Evolutionary conservation across 2,113 vertebrate species (phyloP), one percentile per base, ranked within the genome.

Genomic region (Eira barbara): DNA sequence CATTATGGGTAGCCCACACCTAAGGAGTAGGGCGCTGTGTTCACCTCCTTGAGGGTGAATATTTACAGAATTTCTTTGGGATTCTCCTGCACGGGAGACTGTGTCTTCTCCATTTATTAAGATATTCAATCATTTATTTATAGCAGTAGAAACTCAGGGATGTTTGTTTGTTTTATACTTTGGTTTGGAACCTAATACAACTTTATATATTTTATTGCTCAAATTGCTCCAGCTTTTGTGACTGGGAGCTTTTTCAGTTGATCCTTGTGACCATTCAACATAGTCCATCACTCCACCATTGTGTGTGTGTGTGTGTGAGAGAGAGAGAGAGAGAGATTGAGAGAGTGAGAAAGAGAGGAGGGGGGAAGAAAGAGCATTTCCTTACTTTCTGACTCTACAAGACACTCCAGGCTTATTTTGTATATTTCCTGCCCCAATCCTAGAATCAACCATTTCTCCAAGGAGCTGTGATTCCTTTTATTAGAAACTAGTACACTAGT

Each of bases 131-230:
- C 47, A 82, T 49, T 81, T 73, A 78, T 82, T 94, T 89, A 76
- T 76, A 36, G 55, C 25, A 47, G 27, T 79, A 59, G 2, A 57
- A 29, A 39, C 45, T 93, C 15, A 7, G 17, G 49, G 39, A 83
- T 92, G 90, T 91, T 84, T 91, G 90, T 91, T 84, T 91, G 91
- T 76, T 96, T 93, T 82, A 79, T 89, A 76, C 18, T 97, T 93
- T 57, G 13, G 42, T 27, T 74, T 94, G 71, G 85, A 93, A 95
- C 69, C 36, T 36, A 49, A 10, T 93, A 29, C 36, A 47, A 36
- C 15, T 73, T 95, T 80, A 69, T 36, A 29, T 76, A 91, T 80
- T 95, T 88, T 91, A n/a, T 27, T 74, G 69, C 36, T 84, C 69
- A 93, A 23, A 67, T 65, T n/a, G 21, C 42, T 92, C 82, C 82